Conservation (phyloP, 2,113 vertebrate genomes). For the Tenrec ecaudatus region DNA sequence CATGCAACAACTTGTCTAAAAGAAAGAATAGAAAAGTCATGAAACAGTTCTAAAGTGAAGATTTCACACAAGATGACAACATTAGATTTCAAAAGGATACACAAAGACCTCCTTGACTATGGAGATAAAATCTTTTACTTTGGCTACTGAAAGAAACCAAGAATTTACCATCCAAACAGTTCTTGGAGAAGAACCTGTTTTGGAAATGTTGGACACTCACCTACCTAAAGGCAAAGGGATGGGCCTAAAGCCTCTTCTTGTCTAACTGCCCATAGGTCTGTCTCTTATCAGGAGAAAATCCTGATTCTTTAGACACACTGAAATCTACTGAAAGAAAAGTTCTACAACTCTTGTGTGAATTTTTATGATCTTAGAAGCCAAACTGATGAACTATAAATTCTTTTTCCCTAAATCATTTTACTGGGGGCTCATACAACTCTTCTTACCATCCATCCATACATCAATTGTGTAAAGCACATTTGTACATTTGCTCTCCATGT, state of each 20-base stretch:
- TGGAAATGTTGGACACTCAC: background rate
- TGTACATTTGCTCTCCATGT: no score
- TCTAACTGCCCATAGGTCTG: conserved; percentile 1
- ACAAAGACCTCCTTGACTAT: background rate
- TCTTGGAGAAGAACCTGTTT: background rate
- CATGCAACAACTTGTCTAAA: conserved; percentile 95
- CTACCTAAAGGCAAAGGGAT: conserved; percentile 22
- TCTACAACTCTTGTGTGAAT: conserved; percentile 11
- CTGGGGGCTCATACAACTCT: no score
- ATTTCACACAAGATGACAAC: conserved; percentile 32
- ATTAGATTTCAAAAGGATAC: background rate
- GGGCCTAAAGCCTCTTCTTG: background rate
- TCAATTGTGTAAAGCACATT: no score
- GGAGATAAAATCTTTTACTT: conserved; percentile 36
- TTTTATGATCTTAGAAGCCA: conserved; percentile 37
- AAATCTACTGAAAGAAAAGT: conserved; percentile 61
- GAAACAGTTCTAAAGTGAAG: conserved; percentile 30
- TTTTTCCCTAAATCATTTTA: no score
- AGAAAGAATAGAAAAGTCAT: conserved; percentile 56
- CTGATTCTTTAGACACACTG: conserved; percentile 39
- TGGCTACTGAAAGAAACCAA: conserved; percentile 11
- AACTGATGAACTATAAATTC: background rate
- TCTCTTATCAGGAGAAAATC: conserved; percentile 28
- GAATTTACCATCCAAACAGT: background rate
- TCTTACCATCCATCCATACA: no score